phyloP scores from a whole-genome alignment of 2,888 invertebrate species.

The Timema podura region DNA sequence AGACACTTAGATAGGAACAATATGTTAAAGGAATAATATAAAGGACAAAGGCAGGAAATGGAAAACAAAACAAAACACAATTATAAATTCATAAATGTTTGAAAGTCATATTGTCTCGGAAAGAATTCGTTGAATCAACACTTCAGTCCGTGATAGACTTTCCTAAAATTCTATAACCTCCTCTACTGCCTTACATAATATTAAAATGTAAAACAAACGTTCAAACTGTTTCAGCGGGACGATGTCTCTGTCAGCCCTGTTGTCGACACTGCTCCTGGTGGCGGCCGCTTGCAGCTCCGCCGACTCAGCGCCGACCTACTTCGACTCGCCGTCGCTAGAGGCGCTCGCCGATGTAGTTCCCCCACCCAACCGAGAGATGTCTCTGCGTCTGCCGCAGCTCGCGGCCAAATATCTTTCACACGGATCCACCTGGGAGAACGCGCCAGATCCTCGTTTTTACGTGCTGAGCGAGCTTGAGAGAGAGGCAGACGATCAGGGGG shows the following conservation, averaged over 20 bases:
- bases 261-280: constrained; percentile 18
- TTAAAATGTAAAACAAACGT: background rate
- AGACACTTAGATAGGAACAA: too few species aligned
- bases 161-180: too few species aligned
- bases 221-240: background rate
- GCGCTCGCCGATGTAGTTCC: constrained; percentile 16
- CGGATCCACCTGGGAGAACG: constrained; percentile 40
- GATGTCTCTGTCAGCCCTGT: constrained; percentile 9
- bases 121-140: too few species aligned
- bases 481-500: constrained; percentile 8
- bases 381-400: constrained; percentile 49
- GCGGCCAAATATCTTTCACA: constrained; percentile 49
- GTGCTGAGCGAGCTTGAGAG: constrained; percentile 43
- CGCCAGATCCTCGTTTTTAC: constrained; percentile 44
- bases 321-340: constrained; percentile 19
- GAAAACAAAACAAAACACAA: too few species aligned
- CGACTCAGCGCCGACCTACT: constrained; percentile 15
- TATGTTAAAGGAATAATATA: too few species aligned
- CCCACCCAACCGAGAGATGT: constrained; percentile 42
- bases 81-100: too few species aligned
- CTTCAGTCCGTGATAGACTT: too few species aligned
- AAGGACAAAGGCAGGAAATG: too few species aligned
- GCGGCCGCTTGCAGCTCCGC: constrained; percentile 13
- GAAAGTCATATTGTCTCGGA: too few species aligned
- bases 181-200: too few species aligned